Evolutionary conservation across 2,113 vertebrate species (phyloP).

Genomic region (Hippocampus abdominalis): DNA sequence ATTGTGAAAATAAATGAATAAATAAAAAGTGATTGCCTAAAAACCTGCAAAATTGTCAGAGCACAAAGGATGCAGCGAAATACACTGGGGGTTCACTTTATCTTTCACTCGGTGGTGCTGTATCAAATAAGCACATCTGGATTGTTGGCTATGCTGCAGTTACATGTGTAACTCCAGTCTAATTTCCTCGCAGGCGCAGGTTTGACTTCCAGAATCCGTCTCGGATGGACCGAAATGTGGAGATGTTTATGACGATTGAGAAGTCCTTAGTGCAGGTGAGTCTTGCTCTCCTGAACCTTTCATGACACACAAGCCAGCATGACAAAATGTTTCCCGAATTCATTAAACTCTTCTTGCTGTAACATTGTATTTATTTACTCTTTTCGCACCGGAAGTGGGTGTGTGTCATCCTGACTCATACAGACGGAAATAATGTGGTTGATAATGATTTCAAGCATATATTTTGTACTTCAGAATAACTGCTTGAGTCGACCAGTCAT

Average conservation of each 20-base stretch:
- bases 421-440: conserved; percentile 8
- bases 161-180: conserved; percentile 75
- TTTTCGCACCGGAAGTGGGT: neutral
- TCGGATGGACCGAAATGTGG: conserved; percentile 95
- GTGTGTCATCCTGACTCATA: neutral
- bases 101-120: too few species aligned
- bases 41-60: too few species aligned
- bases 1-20: too few species aligned
- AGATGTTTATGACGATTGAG: conserved; percentile 99
- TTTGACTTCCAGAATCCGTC: conserved; percentile 99
- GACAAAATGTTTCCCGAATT: neutral
- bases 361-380: too few species aligned
- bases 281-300: conserved; percentile 1
- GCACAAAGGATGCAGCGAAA: too few species aligned
- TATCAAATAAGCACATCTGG: neutral
- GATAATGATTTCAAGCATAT: neutral
- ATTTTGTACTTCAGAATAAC: conserved; percentile 78
- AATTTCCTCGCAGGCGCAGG: conserved; percentile 85
- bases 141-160: conserved; percentile 34
- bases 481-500: conserved; percentile 92
- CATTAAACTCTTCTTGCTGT: neutral
- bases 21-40: too few species aligned
- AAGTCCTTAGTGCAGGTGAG: conserved; percentile 92
- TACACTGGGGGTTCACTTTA: too few species aligned
- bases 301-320: neutral